Evolutionary conservation across 2,113 vertebrate genomes (phyloP).

Genomic region (Chaenocephalus aceratus): DNA sequence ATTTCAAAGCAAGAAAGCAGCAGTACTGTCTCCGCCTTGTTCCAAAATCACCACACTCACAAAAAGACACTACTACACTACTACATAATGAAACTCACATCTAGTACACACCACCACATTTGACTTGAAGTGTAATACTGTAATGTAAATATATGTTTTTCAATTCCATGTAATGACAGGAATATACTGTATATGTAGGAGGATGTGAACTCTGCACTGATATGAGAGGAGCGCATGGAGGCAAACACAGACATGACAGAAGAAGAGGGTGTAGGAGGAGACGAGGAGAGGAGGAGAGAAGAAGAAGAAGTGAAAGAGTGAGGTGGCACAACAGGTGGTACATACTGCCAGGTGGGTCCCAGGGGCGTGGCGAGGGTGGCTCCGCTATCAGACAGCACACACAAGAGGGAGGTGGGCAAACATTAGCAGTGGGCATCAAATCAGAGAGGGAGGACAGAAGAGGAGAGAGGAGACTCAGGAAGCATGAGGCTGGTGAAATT

Average conservation of each 20-base stretch:
- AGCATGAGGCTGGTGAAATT: conserved; percentile 12
- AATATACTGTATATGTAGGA: conserved; percentile 21
- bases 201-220: conserved; percentile 39
- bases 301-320: conserved; percentile 39
- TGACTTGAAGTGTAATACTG: conserved; percentile 29
- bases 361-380: conserved; percentile 88
- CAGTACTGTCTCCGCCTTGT: conserved; percentile 52
- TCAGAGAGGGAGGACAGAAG: conserved; percentile 51
- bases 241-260: conserved; percentile 62
- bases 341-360: conserved; percentile 95
- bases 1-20: conserved; percentile 70
- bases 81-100: conserved; percentile 50
- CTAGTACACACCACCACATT: conserved; percentile 42
- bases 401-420: conserved; percentile 88
- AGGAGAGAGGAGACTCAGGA: conserved; percentile 15
- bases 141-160: conserved; percentile 22
- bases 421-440: conserved; percentile 82
- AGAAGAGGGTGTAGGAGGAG: conserved; percentile 11
- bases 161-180: conserved; percentile 23
- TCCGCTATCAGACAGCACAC: conserved; percentile 91
- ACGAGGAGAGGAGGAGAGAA: conserved; percentile 5
- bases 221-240: conserved; percentile 68
- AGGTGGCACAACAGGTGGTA: conserved; percentile 86
- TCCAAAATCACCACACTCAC: conserved; percentile 42
- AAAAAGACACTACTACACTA: conserved; percentile 43